These are phyloP conservation scores for Apogon talboti DNA, from an alignment of 2,797 vertebrate genomes.

Conservation along the genomic window DNA sequence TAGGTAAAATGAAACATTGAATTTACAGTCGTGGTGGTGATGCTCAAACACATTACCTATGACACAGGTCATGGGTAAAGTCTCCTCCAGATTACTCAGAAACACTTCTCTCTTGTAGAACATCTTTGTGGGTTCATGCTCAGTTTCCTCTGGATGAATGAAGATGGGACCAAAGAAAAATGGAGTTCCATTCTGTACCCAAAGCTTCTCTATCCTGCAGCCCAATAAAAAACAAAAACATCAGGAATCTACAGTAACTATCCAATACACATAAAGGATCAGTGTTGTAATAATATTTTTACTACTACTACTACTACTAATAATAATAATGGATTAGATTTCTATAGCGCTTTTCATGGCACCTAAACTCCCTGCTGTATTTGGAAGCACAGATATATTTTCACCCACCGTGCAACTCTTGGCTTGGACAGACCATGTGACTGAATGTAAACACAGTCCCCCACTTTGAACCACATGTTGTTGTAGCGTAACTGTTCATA, in stretches of 20 bases:
- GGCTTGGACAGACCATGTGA: slow-evolving; percentile 93
- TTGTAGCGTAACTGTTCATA: slow-evolving; percentile 95
- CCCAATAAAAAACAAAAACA: neutral
- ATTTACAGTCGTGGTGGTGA: neutral
- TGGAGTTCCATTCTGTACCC: slow-evolving; percentile 90
- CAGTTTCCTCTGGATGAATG: slow-evolving; percentile 97
- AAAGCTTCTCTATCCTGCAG: slow-evolving; percentile 96
- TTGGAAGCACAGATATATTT: neutral
- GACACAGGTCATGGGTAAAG: slow-evolving; percentile 93
- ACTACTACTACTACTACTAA: too few species aligned
- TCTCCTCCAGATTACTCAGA: slow-evolving; percentile 95
- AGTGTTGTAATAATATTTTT: neutral
- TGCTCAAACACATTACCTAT: slow-evolving; percentile 80
- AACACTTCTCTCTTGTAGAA: slow-evolving; percentile 99
- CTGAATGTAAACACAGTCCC: slow-evolving; percentile 95
- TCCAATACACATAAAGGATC: neutral
- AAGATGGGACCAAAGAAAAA: slow-evolving; percentile 98
- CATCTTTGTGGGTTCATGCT: slow-evolving; percentile 99
- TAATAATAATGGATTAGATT: too few species aligned
- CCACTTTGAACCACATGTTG: slow-evolving; percentile 94
- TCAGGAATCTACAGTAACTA: slow-evolving; percentile 6
- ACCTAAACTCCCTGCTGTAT: neutral
- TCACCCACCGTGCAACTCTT: slow-evolving; percentile 91
- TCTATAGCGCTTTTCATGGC: too few species aligned
- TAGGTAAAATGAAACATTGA: neutral